These are phyloP conservation scores for Sphaeramia orbicularis DNA, from an alignment of 2,797 vertebrate genomes.

Conservation along the genomic window DNA sequence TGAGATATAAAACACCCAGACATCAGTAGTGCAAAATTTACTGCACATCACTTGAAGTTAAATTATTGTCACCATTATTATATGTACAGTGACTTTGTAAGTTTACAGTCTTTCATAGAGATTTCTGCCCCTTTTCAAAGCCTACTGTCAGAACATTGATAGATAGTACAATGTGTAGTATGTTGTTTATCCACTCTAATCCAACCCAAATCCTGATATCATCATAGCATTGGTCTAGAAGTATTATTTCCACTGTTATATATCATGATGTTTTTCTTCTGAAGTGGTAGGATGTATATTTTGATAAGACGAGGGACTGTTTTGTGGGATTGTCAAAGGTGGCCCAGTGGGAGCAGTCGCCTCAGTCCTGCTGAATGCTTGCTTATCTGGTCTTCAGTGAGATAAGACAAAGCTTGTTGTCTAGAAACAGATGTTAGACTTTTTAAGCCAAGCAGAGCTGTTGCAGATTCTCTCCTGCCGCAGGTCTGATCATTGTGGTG, in stretches of 20 bases:
- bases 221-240: no score
- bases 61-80: neutral
- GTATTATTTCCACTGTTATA: no score
- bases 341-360: conserved; percentile 15
- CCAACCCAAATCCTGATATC: no score
- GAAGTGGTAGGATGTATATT: conserved; percentile 4
- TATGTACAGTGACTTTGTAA: conserved; percentile 6
- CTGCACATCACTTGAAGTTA: neutral
- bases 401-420: conserved; percentile 62
- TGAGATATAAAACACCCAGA: conserved; percentile 7
- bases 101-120: conserved; percentile 1
- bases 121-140: neutral
- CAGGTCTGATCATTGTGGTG: conserved; percentile 12
- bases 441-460: conserved; percentile 33
- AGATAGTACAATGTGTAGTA: no score
- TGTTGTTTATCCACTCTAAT: no score
- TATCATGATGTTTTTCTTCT: neutral
- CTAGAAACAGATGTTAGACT: conserved; percentile 64
- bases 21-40: conserved; percentile 1
- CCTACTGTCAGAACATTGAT: neutral
- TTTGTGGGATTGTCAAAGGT: conserved; percentile 22
- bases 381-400: conserved; percentile 39
- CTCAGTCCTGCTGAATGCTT: neutral
- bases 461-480: conserved; percentile 13
- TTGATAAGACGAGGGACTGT: neutral